Evolutionary conservation across 2,797 vertebrate species (phyloP).

Genomic region (Pipistrellus pygmaeus): DNA sequence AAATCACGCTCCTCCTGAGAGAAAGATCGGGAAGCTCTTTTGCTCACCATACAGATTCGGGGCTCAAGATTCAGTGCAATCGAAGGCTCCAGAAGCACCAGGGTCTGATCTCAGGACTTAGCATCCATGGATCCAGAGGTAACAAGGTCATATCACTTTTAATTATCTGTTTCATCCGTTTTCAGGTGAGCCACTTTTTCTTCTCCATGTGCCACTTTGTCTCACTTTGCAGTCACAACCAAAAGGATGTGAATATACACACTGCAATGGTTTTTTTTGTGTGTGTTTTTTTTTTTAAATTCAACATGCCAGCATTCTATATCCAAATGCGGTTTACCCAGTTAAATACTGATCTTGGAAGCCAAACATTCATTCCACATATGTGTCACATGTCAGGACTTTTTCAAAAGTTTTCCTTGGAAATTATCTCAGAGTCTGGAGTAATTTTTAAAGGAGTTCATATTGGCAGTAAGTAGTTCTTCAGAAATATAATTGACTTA

Average conservation of each 20-base stretch:
- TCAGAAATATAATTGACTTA: background rate
- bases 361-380: background rate
- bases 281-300: background rate
- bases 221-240: background rate
- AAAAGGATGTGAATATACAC: background rate
- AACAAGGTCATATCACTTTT: background rate
- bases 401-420: background rate
- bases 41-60: background rate
- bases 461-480: background rate
- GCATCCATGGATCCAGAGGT: background rate
- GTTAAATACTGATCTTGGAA: background rate
- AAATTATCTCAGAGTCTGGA: background rate
- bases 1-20: background rate
- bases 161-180: background rate
- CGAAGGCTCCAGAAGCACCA: background rate
- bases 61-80: background rate
- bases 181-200: conserved; percentile 4
- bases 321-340: background rate
- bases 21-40: background rate
- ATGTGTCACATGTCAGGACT: background rate
- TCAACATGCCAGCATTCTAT: background rate
- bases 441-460: background rate
- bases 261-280: background rate
- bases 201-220: background rate
- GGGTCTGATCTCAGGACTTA: background rate